These are phyloP conservation scores for Charadrius vociferus DNA, from an alignment of 2,113 vertebrate genomes.

Conservation along the genomic window DNA sequence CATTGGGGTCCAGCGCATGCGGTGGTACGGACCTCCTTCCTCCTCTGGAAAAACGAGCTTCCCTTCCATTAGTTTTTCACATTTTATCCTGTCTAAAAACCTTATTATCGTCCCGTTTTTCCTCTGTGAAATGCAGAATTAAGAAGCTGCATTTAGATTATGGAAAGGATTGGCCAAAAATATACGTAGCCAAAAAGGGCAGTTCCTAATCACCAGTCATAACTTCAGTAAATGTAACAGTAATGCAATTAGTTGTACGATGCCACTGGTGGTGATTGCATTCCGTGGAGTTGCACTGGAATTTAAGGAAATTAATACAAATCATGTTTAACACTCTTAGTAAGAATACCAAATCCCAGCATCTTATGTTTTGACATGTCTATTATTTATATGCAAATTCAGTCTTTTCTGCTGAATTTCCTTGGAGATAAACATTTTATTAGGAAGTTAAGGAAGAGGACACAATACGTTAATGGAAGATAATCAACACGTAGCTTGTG, in stretches of 20 bases:
- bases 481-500: neutral
- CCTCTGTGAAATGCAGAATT: neutral
- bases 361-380: conserved; percentile 54
- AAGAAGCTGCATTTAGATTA: neutral
- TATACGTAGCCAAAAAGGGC: neutral
- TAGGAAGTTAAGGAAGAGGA: conserved; percentile 14
- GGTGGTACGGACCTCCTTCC: neutral
- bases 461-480: neutral
- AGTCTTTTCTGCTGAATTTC: conserved; percentile 44
- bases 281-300: neutral
- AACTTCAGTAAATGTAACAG: neutral
- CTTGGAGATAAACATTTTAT: conserved; percentile 53
- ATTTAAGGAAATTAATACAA: conserved; percentile 42
- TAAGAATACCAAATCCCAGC: conserved; percentile 47
- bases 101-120: fast-evolving
- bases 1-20: fast-evolving
- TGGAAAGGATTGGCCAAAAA: neutral
- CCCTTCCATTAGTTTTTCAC: neutral
- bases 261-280: neutral
- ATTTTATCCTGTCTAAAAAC: neutral
- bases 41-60: neutral
- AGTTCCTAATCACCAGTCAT: neutral
- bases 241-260: neutral
- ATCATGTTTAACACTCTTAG: neutral
- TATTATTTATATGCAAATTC: conserved; percentile 74